These are phyloP conservation scores for Chymomyza caudatula DNA, from an alignment of 2,888 invertebrate species.

Conservation along the genomic window DNA sequence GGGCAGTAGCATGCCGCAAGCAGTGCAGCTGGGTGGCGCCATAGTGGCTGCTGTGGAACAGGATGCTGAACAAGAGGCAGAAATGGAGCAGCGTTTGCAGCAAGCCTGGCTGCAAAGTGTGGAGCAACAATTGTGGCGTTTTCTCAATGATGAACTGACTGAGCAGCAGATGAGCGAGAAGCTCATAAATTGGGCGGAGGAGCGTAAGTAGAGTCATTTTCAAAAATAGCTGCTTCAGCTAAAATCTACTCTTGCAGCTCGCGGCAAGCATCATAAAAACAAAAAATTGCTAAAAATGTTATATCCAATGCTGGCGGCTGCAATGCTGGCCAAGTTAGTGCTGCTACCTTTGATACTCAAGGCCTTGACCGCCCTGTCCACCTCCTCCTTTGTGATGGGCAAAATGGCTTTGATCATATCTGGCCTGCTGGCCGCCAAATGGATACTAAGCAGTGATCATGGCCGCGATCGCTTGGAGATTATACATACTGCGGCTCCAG, in stretches of 20 bases:
- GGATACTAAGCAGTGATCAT: conserved; percentile 57
- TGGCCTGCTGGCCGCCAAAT: conserved; percentile 70
- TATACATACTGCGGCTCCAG: conserved; percentile 57
- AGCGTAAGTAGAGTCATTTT: conserved; percentile 42
- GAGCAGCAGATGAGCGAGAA: conserved; percentile 21
- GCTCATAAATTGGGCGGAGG: conserved; percentile 39
- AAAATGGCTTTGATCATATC: conserved; percentile 75
- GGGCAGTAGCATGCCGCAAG: conserved; percentile 33
- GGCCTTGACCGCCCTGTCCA: conserved; percentile 83
- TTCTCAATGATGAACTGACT: conserved; percentile 40
- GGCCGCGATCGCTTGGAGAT: conserved; percentile 63
- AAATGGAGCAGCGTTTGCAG: conserved; percentile 25
- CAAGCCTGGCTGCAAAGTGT: conserved; percentile 22
- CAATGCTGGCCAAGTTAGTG: conserved; percentile 83
- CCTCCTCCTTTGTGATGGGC: conserved; percentile 77
- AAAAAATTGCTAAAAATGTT: conserved; percentile 80
- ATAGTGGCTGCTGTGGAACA: conserved; percentile 59
- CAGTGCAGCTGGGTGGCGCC: conserved; percentile 52
- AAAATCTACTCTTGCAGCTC: conserved; percentile 59
- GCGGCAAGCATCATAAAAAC: conserved; percentile 74
- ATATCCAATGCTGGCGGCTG: conserved; percentile 82
- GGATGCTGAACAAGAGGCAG: conserved; percentile 41
- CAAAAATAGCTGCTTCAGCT: too few relatives aligned
- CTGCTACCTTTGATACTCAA: conserved; percentile 84
- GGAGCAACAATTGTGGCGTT: conserved; percentile 42